Base-by-base conservation (phyloP, 2,113 vertebrate genomes). In the Dicaeum eximium region DNA sequence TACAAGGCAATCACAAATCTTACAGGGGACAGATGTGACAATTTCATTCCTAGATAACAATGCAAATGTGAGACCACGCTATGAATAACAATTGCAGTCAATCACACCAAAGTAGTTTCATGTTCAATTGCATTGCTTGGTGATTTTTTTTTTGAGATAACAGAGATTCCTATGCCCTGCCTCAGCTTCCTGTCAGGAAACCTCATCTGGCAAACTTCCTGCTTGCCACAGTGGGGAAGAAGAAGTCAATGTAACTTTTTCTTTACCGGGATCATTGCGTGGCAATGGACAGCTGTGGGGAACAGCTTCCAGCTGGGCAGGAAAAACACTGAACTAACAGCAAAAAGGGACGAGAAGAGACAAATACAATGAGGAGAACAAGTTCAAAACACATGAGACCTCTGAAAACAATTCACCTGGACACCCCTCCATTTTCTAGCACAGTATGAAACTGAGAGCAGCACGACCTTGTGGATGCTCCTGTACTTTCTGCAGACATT, bases 1-100 rank as follows among this genome's bases (percentile, higher is more conserved):
- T 89, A 40, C 60, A 84, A 90, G 53, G 65, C 92, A 93, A 89
- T 92, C 86, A 69, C 57, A 89, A 72, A 89, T 66, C 92, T 86
- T 89, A n/a, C 45, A 75, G 4, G 61, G 73, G 48, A 75, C 53
- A 84, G 60, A 86, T 58, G 61, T 60, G 69, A 60, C 90, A 67
- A 79, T 87, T 93, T 87, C 57, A 64, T 67, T 92, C 77, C 58
- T 53, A 84, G 89, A 91, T 90, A 95, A 88, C 64, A 89, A 92
- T 28, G 80, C 61, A 94, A 91, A 88, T 69, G 69, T 84, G 80
- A 89, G 83, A 44, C 57, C 74, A 92, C 57, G 48, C 72, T 61
- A 40, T 91, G 88, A 88, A 86, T 91, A 90, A 67, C 78, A 82
- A 86, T 50, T 89, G 48, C 48, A 79, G 69, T 60, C 7, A 0